Evolutionary conservation across 2,888 invertebrate species (phyloP), one percentile per base, ranked within the genome.

Genomic region (Loripinus fragilis): DNA sequence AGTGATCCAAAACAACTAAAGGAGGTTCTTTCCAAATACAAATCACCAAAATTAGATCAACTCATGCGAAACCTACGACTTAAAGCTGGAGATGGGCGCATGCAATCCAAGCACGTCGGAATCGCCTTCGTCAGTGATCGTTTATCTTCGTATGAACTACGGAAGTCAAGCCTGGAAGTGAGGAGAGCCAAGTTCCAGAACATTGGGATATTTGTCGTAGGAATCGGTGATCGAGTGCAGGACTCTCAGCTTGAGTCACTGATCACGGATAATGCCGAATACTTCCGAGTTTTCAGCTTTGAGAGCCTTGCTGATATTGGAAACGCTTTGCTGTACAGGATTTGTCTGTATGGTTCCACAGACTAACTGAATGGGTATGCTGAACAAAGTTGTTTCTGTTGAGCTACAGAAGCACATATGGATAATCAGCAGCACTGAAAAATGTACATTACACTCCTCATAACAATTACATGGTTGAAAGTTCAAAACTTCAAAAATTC

Each of bases 141-240:
- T 15, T 74, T 85, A 20, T 45, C 74, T 23, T 10, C 64, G 28
- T 25, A 12, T 23, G 85, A 81, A 38, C 76, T 74, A 74, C 55
- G 71, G 12, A 67, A 83, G 41, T 72, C 83, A 20, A 45, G 69
- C 55, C 70, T 71, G 35, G 88, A 88, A 52, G 77, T 71, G 2
- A 42, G 71, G 38, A 60, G 85, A 68, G 83, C 87, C 1, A 80
- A 64, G 55, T 84, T 77, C 42, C 77, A 83, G 33, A 70, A 76
- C n/a, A 80, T 85, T 17, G 64, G 78, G 7, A 80, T 89, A 17
- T 82, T 83, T 73, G 88, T 86, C 10, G 71, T 89, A 17, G 86
- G 86, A 10, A 65, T 88, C 17, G 88, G 88, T 7, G 67, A 75
- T 38, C 65, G 69, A 20, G 78, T 81, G 2, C 69, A 78, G 23